Percentiles rank a stretch among this genome's conserved stretches.
phyloP scores from a whole-genome alignment of 2,113 vertebrate species.

The Nyctereutes procyonoides region DNA sequence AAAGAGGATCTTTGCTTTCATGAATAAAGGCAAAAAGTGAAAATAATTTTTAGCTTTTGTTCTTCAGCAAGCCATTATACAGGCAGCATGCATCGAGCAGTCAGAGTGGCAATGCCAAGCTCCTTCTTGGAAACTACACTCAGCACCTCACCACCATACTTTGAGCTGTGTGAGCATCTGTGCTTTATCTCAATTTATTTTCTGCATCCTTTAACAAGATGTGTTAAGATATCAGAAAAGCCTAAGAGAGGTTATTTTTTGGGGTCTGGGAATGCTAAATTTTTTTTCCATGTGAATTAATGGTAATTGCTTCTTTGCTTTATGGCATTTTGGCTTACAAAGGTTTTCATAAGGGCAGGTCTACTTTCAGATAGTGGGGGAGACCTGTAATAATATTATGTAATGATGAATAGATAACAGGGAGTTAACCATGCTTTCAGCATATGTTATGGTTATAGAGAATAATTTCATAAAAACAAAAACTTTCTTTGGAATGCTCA shows the following conservation, averaged over 20 bases:
- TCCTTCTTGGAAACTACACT: not conserved
- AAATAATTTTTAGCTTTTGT: not conserved
- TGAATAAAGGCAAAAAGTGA: not conserved
- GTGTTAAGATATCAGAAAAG: not conserved
- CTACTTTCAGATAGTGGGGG: not conserved
- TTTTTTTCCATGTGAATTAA: not conserved
- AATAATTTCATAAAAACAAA: constrained; percentile 67
- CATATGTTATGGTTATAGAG: not conserved
- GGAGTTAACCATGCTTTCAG: not conserved
- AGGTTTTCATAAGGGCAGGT: not conserved
- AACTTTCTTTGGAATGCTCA: constrained; percentile 74
- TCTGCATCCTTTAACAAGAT: not conserved
- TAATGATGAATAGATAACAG: not conserved
- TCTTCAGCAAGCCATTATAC: not conserved
- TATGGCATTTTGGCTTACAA: not conserved
- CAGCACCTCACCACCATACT: not conserved
- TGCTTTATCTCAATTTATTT: not conserved
- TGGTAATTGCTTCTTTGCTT: not conserved
- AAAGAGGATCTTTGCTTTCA: not conserved
- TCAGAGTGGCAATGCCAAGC: not conserved
- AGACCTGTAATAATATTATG: not conserved
- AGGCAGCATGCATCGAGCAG: not conserved
- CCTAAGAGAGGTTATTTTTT: not conserved
- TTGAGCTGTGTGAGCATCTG: not conserved
- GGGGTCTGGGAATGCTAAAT: not conserved